phyloP scores from a whole-genome alignment of 1,140 invertebrate genomes.

The Lepidurus apus region DNA sequence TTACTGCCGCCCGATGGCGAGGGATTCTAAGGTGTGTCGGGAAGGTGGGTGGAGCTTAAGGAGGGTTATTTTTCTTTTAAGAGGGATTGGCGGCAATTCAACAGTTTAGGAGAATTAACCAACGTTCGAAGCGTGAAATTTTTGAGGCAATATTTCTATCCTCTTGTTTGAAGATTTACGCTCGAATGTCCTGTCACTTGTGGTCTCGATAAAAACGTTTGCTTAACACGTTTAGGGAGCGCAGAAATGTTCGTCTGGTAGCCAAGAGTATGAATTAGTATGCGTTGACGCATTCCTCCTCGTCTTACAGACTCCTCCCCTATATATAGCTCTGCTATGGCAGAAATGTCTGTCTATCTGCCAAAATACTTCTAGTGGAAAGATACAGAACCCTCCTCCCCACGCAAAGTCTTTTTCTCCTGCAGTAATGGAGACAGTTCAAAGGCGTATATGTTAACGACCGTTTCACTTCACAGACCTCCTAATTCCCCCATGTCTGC shows the following conservation, averaged over 20 bases:
- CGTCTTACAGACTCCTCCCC: not conserved
- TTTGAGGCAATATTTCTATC: not conserved
- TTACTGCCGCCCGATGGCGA: too few relatives aligned
- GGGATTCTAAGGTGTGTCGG: not conserved
- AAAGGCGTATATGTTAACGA: not conserved
- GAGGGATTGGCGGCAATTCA: not conserved
- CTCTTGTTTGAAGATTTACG: not conserved
- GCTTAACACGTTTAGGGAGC: not conserved
- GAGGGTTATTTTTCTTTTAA: not conserved
- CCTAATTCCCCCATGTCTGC: not conserved
- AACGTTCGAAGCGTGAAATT: not conserved
- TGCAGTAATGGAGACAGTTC: not conserved
- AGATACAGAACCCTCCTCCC: too few relatives aligned
- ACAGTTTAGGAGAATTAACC: slow-evolving; percentile 11
- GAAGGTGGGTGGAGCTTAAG: not conserved
- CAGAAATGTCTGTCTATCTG: slow-evolving; percentile 3
- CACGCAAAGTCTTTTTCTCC: too few relatives aligned
- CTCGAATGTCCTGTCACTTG: not conserved
- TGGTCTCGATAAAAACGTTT: not conserved
- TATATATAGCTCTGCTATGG: slow-evolving; percentile 14
- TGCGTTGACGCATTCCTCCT: not conserved
- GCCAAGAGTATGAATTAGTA: not conserved
- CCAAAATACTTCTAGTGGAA: not conserved
- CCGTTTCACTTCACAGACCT: not conserved
- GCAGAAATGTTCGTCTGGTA: not conserved